Conservation (phyloP, 2,113 vertebrate genomes). For the Meriones unguiculatus region DNA sequence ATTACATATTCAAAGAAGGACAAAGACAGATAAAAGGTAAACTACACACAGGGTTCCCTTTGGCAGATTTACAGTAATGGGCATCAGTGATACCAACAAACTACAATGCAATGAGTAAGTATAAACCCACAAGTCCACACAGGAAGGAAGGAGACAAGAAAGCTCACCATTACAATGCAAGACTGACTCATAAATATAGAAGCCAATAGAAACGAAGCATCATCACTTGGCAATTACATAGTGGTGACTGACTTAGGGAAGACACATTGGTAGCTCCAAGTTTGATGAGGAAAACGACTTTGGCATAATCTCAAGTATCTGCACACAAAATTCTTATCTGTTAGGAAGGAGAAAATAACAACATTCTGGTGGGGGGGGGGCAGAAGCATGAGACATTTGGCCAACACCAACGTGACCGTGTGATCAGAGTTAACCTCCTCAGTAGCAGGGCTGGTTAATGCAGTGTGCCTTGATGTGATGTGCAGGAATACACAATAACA, state of each 20-base stretch:
- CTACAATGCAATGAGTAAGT: background rate
- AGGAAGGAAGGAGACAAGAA: background rate
- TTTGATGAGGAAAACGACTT: background rate
- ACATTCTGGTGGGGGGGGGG: background rate
- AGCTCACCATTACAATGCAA: constrained; percentile 10
- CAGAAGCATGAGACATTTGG: background rate
- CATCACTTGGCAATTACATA: background rate
- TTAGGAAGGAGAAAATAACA: constrained; percentile 38
- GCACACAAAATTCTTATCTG: constrained; percentile 12
- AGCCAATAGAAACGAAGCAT: constrained; percentile 4
- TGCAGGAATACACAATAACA: background rate
- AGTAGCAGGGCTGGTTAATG: background rate
- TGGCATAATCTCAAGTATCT: constrained; percentile 10
- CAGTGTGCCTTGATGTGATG: background rate
- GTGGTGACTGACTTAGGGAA: background rate
- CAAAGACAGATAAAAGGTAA: background rate
- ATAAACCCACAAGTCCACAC: background rate
- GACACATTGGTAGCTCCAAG: background rate
- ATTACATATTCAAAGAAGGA: constrained; percentile 8
- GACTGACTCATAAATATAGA: background rate
- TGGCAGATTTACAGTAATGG: constrained; percentile 2
- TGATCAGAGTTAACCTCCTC: background rate
- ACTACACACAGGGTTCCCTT: background rate
- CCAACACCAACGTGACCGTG: background rate
- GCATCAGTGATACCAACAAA: background rate